These are phyloP conservation scores for Pseudomyrmex pallidus DNA, from an alignment of 1,140 invertebrate species.

Conservation along the genomic window DNA sequence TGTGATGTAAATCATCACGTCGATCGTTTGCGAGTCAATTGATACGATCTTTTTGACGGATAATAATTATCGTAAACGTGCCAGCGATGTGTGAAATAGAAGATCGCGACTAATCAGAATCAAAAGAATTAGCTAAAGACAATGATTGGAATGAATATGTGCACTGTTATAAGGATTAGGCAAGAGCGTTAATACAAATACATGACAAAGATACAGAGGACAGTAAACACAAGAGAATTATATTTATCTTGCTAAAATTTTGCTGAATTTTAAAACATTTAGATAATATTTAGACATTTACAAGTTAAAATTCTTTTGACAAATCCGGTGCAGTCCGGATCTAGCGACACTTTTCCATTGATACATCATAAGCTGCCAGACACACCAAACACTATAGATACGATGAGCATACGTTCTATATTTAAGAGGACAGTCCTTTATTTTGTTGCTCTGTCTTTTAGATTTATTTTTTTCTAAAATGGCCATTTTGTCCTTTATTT, in stretches of 20 bases:
- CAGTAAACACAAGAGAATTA: neutral
- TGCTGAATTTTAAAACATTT: neutral
- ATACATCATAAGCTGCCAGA: neutral
- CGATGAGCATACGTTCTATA: too few relatives aligned
- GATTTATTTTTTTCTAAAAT: too few relatives aligned
- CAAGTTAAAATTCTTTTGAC: neutral
- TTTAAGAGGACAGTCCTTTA: too few relatives aligned
- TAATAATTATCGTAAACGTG: conserved; percentile 82
- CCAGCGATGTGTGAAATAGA: conserved; percentile 71
- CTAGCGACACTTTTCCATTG: neutral
- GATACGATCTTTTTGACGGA: conserved; percentile 65
- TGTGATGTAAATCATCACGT: neutral
- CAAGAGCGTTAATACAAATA: conserved; percentile 19
- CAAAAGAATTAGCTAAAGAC: conserved; percentile 33
- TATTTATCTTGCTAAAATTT: neutral
- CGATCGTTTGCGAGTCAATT: conserved; percentile 46
- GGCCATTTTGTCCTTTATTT: too few relatives aligned
- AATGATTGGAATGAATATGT: conserved; percentile 6
- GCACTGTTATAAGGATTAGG: neutral
- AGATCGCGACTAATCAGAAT: conserved; percentile 66
- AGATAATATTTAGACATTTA: neutral
- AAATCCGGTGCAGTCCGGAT: neutral
- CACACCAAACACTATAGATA: too few relatives aligned
- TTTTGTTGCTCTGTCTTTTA: too few relatives aligned
- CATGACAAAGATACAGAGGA: neutral